These are phyloP conservation scores for Pachypeltis micranthus DNA, from an alignment of 1,140 invertebrate genomes.

Conservation along the genomic window DNA sequence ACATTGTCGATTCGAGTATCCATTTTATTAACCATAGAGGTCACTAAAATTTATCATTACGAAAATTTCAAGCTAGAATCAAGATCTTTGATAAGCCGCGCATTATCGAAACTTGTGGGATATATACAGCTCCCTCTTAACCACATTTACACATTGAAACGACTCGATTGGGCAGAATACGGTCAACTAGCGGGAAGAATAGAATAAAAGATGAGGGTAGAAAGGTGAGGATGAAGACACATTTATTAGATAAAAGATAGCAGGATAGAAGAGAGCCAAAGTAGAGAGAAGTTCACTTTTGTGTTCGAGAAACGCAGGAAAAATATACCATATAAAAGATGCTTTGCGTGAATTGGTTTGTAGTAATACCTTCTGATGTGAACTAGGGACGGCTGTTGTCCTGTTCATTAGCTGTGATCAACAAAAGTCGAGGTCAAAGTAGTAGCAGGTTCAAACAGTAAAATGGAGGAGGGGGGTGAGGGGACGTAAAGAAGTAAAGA, in stretches of 20 bases:
- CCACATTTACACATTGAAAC: neutral
- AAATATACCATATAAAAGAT: slow-evolving; percentile 1
- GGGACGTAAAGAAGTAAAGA: too few relatives aligned
- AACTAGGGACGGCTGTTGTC: slow-evolving; percentile 16
- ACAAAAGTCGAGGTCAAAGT: neutral
- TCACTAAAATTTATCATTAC: too few relatives aligned
- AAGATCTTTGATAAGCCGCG: too few relatives aligned
- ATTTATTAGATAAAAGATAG: slow-evolving; percentile 14
- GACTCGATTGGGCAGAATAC: neutral
- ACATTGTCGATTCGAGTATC: too few relatives aligned
- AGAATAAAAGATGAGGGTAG: neutral
- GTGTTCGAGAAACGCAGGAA: neutral
- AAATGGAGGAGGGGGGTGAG: neutral
- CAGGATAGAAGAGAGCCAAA: slow-evolving; percentile 11
- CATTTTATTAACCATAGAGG: too few relatives aligned
- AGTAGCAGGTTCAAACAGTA: neutral
- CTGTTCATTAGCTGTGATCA: slow-evolving; percentile 21
- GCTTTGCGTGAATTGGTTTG: neutral
- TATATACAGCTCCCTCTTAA: too few relatives aligned
- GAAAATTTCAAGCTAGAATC: too few relatives aligned
- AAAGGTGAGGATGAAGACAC: neutral
- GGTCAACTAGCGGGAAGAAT: neutral
- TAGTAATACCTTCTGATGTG: slow-evolving; percentile 19
- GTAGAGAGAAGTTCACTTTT: neutral
- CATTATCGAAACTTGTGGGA: too few relatives aligned